Base-by-base conservation (phyloP, 64 coral and sea anemone species). In the Dendrophyllia cribrosa region DNA sequence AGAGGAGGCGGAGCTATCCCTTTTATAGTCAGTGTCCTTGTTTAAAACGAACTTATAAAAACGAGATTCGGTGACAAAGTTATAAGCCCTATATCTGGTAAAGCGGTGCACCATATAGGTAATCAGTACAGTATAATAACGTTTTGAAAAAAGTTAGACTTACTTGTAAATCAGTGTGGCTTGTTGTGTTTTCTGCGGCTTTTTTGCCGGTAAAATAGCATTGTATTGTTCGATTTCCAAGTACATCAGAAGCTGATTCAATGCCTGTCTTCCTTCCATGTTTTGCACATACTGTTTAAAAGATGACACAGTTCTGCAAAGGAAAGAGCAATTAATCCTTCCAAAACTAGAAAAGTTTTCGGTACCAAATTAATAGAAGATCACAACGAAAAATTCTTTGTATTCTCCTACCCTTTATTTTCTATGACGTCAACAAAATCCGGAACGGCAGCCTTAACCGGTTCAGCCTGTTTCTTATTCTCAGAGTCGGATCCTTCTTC, bases 271-370 rank as follows among this genome's bases (percentile, higher is more conserved):
- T 79, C 95, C 95, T 75, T 97, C 95, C 92, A 82, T 94, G 75
- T 97, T 97, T 63, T 97, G 95, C 2, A 97, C 92, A 44, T 97
- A 97, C 58, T 94, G 95, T 9, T 97, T 97, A 44, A 97, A 97
- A 16, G 95, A 52, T 9, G 95, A 89, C 88, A 97, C 90, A 47
- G 95, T 97, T 26, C 95, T 97, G 74, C 20, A 46, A 85, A 14
- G 74, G 6, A 58, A 26, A 76, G 17, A 76, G 3, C 22, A 56
- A 56, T 7, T 34, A 34, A 34, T 34, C 34, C 34, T 34, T 2
- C 34, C 34, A 34, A 34, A 34, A 34, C 34, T 34, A 1, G 34
- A 34, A 34, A 34, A 34, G 34, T 34, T 34, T 34, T 34, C 34
- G 34, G 34, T 34, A 1, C 34, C 34, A 34, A 34, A 34, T 34